Evolutionary conservation across 2,113 vertebrate genomes (phyloP).

Genomic region (Pseudopodoces humilis): DNA sequence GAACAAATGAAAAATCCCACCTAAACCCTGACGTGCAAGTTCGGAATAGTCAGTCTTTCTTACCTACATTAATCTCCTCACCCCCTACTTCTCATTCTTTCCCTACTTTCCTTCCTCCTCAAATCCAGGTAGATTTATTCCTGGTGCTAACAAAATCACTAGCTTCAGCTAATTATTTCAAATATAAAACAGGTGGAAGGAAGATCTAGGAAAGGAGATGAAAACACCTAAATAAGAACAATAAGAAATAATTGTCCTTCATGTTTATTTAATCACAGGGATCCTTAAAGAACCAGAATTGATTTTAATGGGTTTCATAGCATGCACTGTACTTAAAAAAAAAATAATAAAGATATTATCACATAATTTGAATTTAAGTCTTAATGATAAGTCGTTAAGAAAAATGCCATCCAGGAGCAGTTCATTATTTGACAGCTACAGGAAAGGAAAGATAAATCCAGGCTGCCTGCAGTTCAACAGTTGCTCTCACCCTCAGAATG

Average conservation of each 20-base stretch:
- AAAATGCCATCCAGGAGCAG: neutral
- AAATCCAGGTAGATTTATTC: neutral
- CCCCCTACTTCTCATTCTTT: neutral
- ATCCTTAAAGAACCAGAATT: neutral
- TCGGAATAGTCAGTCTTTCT: neutral
- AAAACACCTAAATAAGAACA: neutral
- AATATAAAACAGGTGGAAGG: neutral
- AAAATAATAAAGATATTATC: neutral
- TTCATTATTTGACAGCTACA: neutral
- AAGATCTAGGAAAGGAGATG: neutral
- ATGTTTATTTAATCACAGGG: neutral
- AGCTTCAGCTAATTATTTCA: neutral
- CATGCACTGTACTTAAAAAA: neutral
- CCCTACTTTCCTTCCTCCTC: neutral
- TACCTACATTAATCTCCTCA: neutral
- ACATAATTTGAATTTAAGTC: neutral
- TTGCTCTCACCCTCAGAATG: neutral
- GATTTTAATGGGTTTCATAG: neutral
- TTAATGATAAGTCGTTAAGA: neutral
- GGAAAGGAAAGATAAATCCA: neutral
- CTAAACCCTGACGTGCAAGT: neutral
- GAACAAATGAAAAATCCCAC: fast-evolving
- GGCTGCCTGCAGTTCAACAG: neutral
- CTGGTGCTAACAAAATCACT: neutral
- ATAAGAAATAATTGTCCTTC: neutral